phyloP scores from a whole-genome alignment of 2,113 vertebrate species.

The Haplochromis burtoni region DNA sequence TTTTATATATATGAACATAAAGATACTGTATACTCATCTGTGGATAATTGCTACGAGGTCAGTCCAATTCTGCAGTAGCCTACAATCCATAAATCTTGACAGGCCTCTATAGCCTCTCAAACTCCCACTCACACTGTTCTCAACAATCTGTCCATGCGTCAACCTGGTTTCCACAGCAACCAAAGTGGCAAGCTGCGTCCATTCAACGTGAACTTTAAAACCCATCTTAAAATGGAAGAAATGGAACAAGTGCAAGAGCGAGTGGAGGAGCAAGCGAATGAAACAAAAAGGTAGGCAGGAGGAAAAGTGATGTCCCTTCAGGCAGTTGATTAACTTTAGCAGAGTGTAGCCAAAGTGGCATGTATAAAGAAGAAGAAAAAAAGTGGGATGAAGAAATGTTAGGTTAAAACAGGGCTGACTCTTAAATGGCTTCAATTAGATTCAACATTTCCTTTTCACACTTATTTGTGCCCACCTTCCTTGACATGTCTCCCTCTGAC shows the following conservation, averaged over 20 bases:
- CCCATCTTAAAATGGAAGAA: slow-evolving; percentile 41
- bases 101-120: slow-evolving; percentile 24
- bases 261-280: not conserved
- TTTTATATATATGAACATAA: not conserved
- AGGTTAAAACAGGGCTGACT: not conserved
- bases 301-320: not conserved
- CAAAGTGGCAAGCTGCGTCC: slow-evolving; percentile 46
- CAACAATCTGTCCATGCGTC: slow-evolving; percentile 28
- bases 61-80: not conserved
- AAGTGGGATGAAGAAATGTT: not conserved
- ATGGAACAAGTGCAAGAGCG: not conserved
- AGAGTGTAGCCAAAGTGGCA: slow-evolving; percentile 8
- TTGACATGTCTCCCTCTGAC: not conserved
- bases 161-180: slow-evolving; percentile 68
- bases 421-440: not conserved
- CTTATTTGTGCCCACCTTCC: not conserved
- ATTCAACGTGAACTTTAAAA: slow-evolving; percentile 54
- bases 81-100: slow-evolving; percentile 26
- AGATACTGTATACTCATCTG: not conserved
- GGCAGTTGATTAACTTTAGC: slow-evolving; percentile 40
- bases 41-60: not conserved
- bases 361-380: not conserved
- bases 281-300: not conserved
- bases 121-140: slow-evolving; percentile 38
- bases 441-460: not conserved